A percentile compares a stretch with the other conserved stretches of the same genome.
Conservation (phyloP, 1,140 invertebrate genomes). For the Pogonognathellus flavescens region DNA sequence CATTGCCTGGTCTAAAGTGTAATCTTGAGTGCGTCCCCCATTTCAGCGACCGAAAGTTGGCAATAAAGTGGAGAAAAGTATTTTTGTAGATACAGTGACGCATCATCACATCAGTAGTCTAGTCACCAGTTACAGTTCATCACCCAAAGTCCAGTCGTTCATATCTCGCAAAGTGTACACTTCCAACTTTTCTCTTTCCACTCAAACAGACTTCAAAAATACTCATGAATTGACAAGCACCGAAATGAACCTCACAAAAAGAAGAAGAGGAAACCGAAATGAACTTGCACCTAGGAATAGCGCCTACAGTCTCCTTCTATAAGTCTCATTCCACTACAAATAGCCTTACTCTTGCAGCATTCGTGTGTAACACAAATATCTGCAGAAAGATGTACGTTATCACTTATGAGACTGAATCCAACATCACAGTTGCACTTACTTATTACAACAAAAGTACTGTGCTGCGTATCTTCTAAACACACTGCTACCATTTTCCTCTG, state of each 20-base stretch:
- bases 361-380: neutral
- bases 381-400: neutral
- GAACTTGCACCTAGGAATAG: no score
- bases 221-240: neutral
- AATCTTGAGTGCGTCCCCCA: conserved; percentile 14
- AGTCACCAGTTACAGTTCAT: conserved; percentile 14
- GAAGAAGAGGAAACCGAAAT: neutral
- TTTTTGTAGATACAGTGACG: neutral
- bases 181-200: neutral
- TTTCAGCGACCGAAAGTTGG: conserved; percentile 14
- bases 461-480: no score
- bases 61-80: conserved; percentile 3
- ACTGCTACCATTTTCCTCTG: no score
- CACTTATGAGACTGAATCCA: neutral
- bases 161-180: neutral
- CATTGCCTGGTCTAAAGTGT: conserved; percentile 4
- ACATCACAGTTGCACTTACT: no score
- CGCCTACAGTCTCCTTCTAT: no score
- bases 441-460: no score
- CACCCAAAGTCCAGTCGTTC: conserved; percentile 8
- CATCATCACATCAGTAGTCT: conserved; percentile 27
- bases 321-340: no score
- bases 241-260: no score
- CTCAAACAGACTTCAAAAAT: conserved; percentile 12
- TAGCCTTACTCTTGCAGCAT: no score